Conservation (phyloP, 1,140 invertebrate species). For the Megalopta genalis region DNA sequence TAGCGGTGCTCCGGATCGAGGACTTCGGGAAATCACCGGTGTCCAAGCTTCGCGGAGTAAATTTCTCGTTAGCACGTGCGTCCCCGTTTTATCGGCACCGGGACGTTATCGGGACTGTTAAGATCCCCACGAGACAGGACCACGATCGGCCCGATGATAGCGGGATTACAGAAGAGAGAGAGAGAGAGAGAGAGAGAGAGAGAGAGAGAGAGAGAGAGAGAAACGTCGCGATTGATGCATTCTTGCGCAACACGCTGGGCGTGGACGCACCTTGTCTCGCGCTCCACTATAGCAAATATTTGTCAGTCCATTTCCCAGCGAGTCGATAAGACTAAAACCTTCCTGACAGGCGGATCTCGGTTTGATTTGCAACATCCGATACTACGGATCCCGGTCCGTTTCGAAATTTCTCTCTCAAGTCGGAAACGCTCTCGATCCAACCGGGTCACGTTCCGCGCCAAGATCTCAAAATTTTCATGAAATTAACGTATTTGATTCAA, state of each 20-base stretch:
- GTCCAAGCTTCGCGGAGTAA: neutral
- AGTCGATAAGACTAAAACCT: neutral
- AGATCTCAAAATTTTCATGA: too few species aligned
- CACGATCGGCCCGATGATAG: neutral
- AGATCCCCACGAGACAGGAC: constrained; percentile 7
- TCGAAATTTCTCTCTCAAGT: neutral
- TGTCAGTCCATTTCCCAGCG: neutral
- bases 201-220: neutral
- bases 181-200: neutral
- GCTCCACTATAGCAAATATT: neutral
- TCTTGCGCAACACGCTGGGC: neutral
- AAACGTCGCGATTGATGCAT: neutral
- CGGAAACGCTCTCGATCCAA: neutral
- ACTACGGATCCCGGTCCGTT: neutral
- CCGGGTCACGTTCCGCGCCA: neutral
- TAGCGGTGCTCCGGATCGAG: neutral
- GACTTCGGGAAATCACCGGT: neutral
- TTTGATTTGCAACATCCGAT: neutral
- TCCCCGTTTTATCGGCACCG: constrained; percentile 2
- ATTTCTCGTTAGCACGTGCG: neutral
- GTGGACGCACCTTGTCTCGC: neutral
- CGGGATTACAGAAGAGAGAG: constrained; percentile 4
- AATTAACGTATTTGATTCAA: too few species aligned
- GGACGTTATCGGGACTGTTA: constrained; percentile 3
- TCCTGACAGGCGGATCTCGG: neutral